A percentile compares a stretch with the other conserved stretches of the same genome.
Evolutionary conservation across 2,888 invertebrate species (phyloP).

Genomic region (Troides helena): DNA sequence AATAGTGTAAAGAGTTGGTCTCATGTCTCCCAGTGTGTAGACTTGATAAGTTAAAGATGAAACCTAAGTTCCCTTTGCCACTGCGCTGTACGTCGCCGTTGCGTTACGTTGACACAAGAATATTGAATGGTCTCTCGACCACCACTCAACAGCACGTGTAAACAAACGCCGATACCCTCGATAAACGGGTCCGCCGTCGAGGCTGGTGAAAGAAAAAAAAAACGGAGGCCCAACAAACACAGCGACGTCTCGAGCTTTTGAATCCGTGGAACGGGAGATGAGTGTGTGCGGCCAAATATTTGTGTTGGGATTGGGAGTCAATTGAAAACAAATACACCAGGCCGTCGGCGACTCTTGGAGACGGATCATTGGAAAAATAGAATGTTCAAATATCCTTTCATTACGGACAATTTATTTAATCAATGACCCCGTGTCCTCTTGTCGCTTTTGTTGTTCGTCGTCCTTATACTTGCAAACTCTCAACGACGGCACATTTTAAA

Average conservation of each 20-base stretch:
- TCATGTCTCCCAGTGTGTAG: no score
- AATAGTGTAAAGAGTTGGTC: no score
- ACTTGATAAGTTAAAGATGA: no score
- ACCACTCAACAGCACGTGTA: constrained; percentile 6
- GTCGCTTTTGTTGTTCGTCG: not conserved
- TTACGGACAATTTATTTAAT: constrained; percentile 27
- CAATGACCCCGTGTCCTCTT: constrained; percentile 12
- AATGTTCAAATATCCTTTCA: constrained; percentile 25
- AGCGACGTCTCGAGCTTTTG: constrained; percentile 12
- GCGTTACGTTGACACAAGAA: not conserved
- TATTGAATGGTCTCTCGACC: not conserved
- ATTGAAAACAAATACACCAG: constrained; percentile 29
- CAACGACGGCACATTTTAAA: no score
- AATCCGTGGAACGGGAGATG: constrained; percentile 23
- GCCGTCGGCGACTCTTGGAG: constrained; percentile 15
- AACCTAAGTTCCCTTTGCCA: no score
- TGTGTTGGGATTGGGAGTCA: constrained; percentile 29
- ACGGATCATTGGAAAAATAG: constrained; percentile 28
- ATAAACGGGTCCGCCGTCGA: constrained; percentile 1
- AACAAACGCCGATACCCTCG: constrained; percentile 14
- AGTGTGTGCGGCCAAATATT: constrained; percentile 27
- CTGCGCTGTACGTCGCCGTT: not conserved
- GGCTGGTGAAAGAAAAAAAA: not conserved
- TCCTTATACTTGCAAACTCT: no score
- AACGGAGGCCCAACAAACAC: constrained; percentile 18